A percentile compares a stretch with the other conserved stretches of the same genome.
These are phyloP conservation scores for Cylindroiulus punctatus DNA, from an alignment of 2,888 invertebrate genomes.

Conservation along the genomic window DNA sequence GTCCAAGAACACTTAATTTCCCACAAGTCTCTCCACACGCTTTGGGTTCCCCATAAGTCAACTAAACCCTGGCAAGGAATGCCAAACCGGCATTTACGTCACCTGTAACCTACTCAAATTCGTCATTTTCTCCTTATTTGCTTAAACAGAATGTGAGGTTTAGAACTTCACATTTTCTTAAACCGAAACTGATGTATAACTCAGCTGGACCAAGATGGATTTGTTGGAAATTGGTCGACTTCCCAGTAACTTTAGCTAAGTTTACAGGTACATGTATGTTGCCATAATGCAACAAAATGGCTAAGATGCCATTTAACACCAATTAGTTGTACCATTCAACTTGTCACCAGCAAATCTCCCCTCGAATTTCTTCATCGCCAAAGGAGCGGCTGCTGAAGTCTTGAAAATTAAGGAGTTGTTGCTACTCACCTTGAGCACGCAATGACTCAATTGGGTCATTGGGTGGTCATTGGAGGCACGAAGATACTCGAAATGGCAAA, in stretches of 20 bases:
- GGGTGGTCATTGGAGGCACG: conserved; percentile 39
- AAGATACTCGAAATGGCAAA: conserved; percentile 33
- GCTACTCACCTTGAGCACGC: conserved; percentile 43
- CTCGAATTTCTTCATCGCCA: background rate
- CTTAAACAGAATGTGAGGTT: background rate
- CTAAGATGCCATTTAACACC: background rate
- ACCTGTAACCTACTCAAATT: background rate
- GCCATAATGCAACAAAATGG: background rate
- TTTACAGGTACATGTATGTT: no score
- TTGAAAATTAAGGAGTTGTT: conserved; percentile 39
- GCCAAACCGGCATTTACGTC: no score
- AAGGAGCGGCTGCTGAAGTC: background rate
- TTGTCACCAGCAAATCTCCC: background rate
- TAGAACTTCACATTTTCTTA: background rate
- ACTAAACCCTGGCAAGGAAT: no score
- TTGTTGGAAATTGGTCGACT: no score
- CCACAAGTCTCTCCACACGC: no score
- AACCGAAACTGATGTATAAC: no score
- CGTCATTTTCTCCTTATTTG: background rate
- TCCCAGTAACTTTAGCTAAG: no score
- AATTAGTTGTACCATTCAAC: background rate
- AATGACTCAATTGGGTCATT: conserved; percentile 51
- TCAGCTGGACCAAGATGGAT: no score
- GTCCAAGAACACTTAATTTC: background rate
- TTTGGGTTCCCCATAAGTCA: no score